Base-by-base conservation (phyloP, 2,113 vertebrate genomes). In the Falcunculus frontatus region DNA sequence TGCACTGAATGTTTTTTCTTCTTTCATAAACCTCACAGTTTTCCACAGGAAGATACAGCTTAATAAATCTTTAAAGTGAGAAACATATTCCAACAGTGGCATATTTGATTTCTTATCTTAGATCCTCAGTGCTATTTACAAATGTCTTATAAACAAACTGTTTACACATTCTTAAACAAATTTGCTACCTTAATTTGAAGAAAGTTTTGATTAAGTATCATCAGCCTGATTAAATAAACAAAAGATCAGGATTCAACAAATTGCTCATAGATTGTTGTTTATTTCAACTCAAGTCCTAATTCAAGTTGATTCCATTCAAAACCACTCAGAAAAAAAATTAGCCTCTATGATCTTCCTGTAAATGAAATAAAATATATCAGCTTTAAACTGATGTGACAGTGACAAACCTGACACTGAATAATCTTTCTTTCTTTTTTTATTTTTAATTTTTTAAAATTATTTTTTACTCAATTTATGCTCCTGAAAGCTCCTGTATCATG, bases 401-500 rank as follows among this genome's bases (percentile, higher is more conserved):
- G 18, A 21, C 6, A 69, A 47, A 39, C 5, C 13, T 67, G 22
- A 46, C 8, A 23, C 13, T 64, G 44, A 16, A 41, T 10, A 62
- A n/a, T 2, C 1, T 63, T 78, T 56, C 6, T 7, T 33, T 17
- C 1, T 47, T 29, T 16, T 16, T 59, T 10, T 15, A 3, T 5
- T 9, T 18, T 41, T 50, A n/a, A 17, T 25, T 14, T 33, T 65
- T 22, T 26, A 0, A 21, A 14, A 12, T 22, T 46, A 3, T 16
- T 22, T n/a, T 46, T n/a, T 27, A 41, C 5, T 84, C 12, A 41
- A 10, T 64, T 55, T 67, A 13, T 20, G 3, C 6, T 63, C 25
- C 29, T 84, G 26, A 77, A 87, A 64, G 16, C 25, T 72, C 13
- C 5, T 83, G 7, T 80, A 32, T 49, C 12, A 80, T 68, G 4